phyloP scores from a whole-genome alignment of 2,888 invertebrate genomes.

The Eulithis testata region DNA sequence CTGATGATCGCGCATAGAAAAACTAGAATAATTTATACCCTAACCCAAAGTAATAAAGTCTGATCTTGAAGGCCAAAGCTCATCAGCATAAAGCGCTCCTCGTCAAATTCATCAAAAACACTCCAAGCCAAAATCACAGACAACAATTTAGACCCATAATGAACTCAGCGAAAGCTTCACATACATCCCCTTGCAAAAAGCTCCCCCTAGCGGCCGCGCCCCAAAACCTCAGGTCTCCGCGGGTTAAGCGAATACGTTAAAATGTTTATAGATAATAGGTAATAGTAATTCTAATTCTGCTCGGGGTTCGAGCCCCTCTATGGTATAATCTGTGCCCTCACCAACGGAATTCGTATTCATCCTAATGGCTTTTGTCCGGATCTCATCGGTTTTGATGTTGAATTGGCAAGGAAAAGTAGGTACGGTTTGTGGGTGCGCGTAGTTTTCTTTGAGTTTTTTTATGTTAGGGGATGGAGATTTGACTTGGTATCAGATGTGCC shows the following conservation, averaged over 20 bases:
- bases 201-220: conserved; percentile 50
- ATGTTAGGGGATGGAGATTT: neutral
- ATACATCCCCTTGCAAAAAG: conserved; percentile 72
- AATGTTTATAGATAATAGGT: conserved; percentile 83
- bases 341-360: conserved; percentile 75
- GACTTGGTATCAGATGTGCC: neutral
- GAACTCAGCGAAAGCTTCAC: conserved; percentile 63
- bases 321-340: conserved; percentile 50
- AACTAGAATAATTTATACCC: too few relatives aligned
- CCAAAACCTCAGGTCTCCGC: conserved; percentile 70
- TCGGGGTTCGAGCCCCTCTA: conserved; percentile 47
- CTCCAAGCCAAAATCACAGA: conserved; percentile 58
- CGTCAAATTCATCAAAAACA: conserved; percentile 32
- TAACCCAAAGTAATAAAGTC: neutral
- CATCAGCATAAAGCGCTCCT: conserved; percentile 14
- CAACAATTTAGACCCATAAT: conserved; percentile 73
- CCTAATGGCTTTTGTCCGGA: conserved; percentile 73
- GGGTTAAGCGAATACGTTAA: conserved; percentile 82
- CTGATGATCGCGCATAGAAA: too few relatives aligned
- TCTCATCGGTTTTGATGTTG: conserved; percentile 62
- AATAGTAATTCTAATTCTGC: conserved; percentile 75
- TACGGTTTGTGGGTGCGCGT: conserved; percentile 24
- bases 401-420: conserved; percentile 56
- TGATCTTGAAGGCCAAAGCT: conserved; percentile 1
- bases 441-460: conserved; percentile 33